Base-by-base conservation (phyloP, 2,797 vertebrate genomes). In the Threskiornis aethiopicus region DNA sequence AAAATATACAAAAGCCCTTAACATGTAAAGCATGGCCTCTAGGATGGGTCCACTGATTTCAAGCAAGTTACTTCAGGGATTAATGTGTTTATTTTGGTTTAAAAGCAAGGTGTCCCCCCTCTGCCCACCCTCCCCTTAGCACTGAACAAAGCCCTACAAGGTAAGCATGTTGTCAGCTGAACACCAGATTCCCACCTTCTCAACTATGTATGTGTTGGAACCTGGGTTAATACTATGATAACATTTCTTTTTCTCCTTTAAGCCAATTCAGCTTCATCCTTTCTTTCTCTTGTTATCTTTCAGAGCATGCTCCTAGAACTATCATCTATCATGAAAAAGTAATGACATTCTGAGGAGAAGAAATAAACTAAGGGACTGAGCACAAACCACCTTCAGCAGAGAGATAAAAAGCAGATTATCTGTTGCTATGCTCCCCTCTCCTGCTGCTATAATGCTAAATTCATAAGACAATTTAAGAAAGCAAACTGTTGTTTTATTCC, bases 291-390 rank as follows among this genome's bases (percentile, higher is more conserved):
- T 92, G 51, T 95, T 97, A 87, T 97, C 79, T 99, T 99, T 98
- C 98, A 99, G 99, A 99, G 98, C 95, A 99, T 99, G 99, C 99
- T 99, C 93, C 98, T 99, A 97, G 99, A 99, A 97, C 98, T 99
- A 97, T 99, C 99, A 71, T 99, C 99, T 58, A 99, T 99, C 95
- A 99, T 99, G 99, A 99, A 99, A 97, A 99, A 99, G 96, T 99
- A 98, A 98, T 44, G 41, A n/a, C 77, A 70, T 54, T 64, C 64
- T 46, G 33, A 89, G 79, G 59, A 81, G 75, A 89, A 94, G 94
- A 92, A 84, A 96, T 67, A 93, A 95, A 88, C 79, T 46, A 67
- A 61, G 58, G 70, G 82, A 89, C 10, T 55, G 85, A 91, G 70
- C 69, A 72, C n/a, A 76, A 58, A 67, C 65, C 46, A 71, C 71